Base-by-base conservation (phyloP, 2,888 invertebrate genomes). In the Platycheirus albimanus region DNA sequence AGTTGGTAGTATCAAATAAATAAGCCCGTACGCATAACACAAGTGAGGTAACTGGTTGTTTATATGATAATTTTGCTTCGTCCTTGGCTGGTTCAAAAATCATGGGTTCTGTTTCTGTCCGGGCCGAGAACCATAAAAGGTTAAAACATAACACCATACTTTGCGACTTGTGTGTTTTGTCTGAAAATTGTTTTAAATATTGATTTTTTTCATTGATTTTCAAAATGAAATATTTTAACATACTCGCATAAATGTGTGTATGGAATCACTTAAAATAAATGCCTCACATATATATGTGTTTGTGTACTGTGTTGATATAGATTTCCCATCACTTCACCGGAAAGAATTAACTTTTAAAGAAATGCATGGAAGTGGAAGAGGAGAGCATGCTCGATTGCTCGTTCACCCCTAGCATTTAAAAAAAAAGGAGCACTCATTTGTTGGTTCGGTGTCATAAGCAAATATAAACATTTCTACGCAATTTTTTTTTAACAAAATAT, bases 191-290 rank as follows among this genome's bases (percentile, higher is more conserved):
- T 19, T 33, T 33, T 33, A 8, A 45, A 70, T 58, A 70, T 58
- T 70, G 70, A 47, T 70, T 70, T 70, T 58, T 20, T 13, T 28
- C 56, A 58, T 70, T 49, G 70, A 70, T 58, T 70, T 45, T 41
- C n/a, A 20, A 4, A 36, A 19, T 1, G 15, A 41, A 24, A 10
- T 52, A 41, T 24, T 38, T 3, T 45, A 45, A 33, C 45, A 24
- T 24, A 28, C 36, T 8, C n/a, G n/a, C 56, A 2, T n/a, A 10
- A 17, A 3, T 10, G 24, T 24, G 3, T 24, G 5, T 24, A 24
- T 3, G 10, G 49, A 3, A 17, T 28, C 38, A 58, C 8, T 3
- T 4, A 7, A 33, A 33, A 33, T 8, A 6, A 33, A 4, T 8
- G 7, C 30, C 7, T 6, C 30, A 33, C 30, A 3, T 8, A 33